These are phyloP conservation scores for Falco berigora DNA, from an alignment of 2,797 vertebrate genomes.

Conservation along the genomic window DNA sequence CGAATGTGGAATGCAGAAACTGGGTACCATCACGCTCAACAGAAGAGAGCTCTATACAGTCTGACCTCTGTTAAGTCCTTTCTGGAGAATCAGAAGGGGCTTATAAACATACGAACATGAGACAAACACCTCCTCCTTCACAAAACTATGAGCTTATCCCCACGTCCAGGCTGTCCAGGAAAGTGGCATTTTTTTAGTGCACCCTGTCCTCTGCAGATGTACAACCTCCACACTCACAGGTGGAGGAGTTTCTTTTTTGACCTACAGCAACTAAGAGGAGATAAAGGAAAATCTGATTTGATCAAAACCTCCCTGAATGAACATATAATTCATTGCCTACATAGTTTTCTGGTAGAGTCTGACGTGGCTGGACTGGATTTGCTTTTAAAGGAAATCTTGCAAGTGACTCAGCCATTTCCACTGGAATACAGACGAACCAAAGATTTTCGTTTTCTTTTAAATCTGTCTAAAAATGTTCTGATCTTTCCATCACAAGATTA, in stretches of 20 bases:
- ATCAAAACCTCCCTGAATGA: not conserved
- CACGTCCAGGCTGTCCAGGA: not conserved
- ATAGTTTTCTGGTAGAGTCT: not conserved
- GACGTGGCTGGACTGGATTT: not conserved
- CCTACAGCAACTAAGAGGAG: not conserved
- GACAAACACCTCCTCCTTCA: not conserved
- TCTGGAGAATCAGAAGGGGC: not conserved
- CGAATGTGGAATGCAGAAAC: not conserved
- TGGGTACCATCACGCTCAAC: not conserved
- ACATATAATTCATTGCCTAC: fast-evolving
- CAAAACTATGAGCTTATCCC: not conserved
- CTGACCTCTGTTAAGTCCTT: not conserved
- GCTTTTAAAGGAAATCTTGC: not conserved
- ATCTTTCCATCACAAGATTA: not conserved
- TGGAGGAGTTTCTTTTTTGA: not conserved
- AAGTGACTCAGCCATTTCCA: not conserved
- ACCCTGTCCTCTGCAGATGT: not conserved
- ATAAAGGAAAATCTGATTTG: not conserved
- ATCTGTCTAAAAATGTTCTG: not conserved
- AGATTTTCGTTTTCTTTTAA: not conserved
- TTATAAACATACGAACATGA: not conserved
- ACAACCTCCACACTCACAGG: not conserved
- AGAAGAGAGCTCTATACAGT: not conserved
- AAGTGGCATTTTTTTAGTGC: not conserved
- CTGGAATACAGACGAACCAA: not conserved